Evolutionary conservation across 2,797 vertebrate genomes (phyloP), one percentile per base, ranked within the genome.

Genomic region (Sebastes glaucus): DNA sequence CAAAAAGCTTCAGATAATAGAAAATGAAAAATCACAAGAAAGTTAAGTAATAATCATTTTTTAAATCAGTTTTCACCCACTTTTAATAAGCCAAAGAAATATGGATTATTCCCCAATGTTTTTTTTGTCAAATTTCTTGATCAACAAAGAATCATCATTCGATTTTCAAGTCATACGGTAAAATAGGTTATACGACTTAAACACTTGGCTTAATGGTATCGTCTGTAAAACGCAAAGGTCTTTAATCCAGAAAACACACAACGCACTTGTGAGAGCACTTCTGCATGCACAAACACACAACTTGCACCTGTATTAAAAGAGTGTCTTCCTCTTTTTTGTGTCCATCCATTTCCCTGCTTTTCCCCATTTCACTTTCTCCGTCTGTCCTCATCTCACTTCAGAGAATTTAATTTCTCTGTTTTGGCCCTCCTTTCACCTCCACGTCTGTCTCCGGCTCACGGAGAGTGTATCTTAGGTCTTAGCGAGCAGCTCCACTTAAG

Each of bases 401-500:
- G 65, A 83, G 62, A 66, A 62, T 80, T 66, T 52, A 23, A 82
- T 82, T 86, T 73, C 14, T 42, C 13, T 46, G 32, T 62, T 46
- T 74, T 52, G 27, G 25, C 56, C 30, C 61, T 73, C n/a, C 33
- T 55, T 64, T 77, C 79, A 70, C 74, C 63, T 75, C 71, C 46
- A 30, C 28, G 3, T 61, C 77, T 42, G 30, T 25, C 68, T 18
- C 42, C 1, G 32, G 6, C 75, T 71, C 67, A 27, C 20, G 0
- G 23, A 64, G 59, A 78, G 78, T 35, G 60, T 62, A 72, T 78
- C 83, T 82, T 2, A 62, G 80, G 56, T 87, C 77, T 86, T 13
- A 30, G 65, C 5, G 5, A 78, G 80, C 82, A 53, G 74, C 85
- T 66, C 64, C 77, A 87, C 89, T 90, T 85, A 56, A 85, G 78